Evolutionary conservation across 2,797 vertebrate genomes (phyloP).

Genomic region (Microctenopoma lineatum): DNA sequence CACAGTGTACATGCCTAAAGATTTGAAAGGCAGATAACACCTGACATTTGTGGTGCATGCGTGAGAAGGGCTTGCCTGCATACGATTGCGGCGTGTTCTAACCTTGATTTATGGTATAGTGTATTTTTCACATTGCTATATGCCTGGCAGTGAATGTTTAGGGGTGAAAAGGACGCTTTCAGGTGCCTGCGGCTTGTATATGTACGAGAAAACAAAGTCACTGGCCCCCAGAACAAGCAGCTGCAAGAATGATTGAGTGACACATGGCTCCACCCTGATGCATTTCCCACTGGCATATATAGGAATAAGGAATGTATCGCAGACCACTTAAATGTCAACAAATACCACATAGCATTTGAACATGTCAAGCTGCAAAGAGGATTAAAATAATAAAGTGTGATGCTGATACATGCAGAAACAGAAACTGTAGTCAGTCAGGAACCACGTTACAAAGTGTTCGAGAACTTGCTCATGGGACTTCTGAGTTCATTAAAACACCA

Average conservation of each 20-base stretch:
- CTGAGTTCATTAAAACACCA: slow-evolving; percentile 13
- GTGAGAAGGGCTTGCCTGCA: slow-evolving; percentile 74
- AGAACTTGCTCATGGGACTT: background rate
- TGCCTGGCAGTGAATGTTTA: slow-evolving; percentile 55
- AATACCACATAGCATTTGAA: slow-evolving; percentile 48
- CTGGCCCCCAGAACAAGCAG: slow-evolving; percentile 72
- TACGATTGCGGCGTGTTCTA: slow-evolving; percentile 64
- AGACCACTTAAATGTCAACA: slow-evolving; percentile 66
- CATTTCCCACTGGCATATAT: slow-evolving; percentile 56
- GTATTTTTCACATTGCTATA: slow-evolving; percentile 50
- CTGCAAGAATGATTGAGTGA: slow-evolving; percentile 80
- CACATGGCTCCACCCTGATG: slow-evolving; percentile 63
- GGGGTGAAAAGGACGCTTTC: slow-evolving; percentile 76
- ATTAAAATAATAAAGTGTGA: slow-evolving; percentile 36
- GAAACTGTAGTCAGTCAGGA: slow-evolving; percentile 13
- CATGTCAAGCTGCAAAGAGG: slow-evolving; percentile 35
- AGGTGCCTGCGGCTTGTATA: slow-evolving; percentile 69
- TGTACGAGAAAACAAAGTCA: slow-evolving; percentile 67
- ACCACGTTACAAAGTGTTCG: slow-evolving; percentile 7
- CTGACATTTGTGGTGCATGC: slow-evolving; percentile 69
- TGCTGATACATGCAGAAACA: slow-evolving; percentile 8
- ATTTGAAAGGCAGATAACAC: slow-evolving; percentile 73
- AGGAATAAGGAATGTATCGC: slow-evolving; percentile 60
- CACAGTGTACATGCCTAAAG: slow-evolving; percentile 60
- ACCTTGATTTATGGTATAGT: slow-evolving; percentile 74